Evolutionary conservation across 2,797 vertebrate genomes (phyloP).

Genomic region (Smutsia gigantea): DNA sequence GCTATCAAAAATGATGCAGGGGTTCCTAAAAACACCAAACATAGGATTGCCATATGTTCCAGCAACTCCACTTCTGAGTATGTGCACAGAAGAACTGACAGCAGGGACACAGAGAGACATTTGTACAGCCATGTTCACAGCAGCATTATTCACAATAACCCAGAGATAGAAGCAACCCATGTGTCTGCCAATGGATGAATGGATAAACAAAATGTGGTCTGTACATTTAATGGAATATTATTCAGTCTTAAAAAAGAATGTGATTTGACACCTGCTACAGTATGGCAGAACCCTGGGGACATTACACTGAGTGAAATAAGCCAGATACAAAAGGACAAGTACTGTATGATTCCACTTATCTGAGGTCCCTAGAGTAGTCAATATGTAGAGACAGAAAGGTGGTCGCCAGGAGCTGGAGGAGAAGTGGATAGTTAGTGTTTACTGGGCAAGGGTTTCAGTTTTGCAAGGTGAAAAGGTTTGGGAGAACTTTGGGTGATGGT

Average conservation of each 20-base stretch:
- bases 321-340: background rate
- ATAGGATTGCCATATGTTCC: background rate
- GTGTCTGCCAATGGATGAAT: background rate
- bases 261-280: background rate
- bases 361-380: background rate
- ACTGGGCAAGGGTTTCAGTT: background rate
- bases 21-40: background rate
- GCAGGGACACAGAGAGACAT: background rate
- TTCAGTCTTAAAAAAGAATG: background rate
- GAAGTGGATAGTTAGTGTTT: background rate
- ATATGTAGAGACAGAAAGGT: background rate
- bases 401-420: background rate
- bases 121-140: background rate
- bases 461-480: background rate
- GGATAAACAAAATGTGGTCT: background rate
- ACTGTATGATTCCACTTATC: background rate
- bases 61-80: background rate
- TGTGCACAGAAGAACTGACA: background rate
- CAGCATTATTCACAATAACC: background rate
- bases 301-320: background rate
- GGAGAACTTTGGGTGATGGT: background rate
- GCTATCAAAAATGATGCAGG: background rate
- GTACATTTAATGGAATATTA: background rate
- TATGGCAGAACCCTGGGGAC: background rate
- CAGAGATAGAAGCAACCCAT: background rate